Evolutionary conservation across 2,888 invertebrate species (phyloP), one percentile per base, ranked within the genome.

Genomic region (Ypsolopha scabrella): DNA sequence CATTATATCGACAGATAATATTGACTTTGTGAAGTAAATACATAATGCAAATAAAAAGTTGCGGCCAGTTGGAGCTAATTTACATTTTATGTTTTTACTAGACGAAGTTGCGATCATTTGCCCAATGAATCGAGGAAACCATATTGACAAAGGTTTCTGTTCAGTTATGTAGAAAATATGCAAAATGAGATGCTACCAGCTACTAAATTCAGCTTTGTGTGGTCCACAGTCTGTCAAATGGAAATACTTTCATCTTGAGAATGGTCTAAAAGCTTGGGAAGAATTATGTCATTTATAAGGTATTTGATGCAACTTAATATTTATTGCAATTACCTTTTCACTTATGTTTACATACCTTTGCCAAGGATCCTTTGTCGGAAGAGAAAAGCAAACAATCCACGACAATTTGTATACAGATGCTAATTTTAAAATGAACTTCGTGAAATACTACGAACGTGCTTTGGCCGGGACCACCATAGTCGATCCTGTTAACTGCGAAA

Each of bases 371-470:
- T 54, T 54, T 52, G 72, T 67, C 68, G 65, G 67, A 62, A 60
- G 61, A 58, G 61, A 69, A 62, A 61, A 9, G 70, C 62, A 66
- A 75, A 72, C 68, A 68, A 74, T 80, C 75, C 68, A 61, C 72
- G 65, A 68, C 70, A 75, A 75, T 79, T 75, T 75, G 79, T 81
- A 77, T 77, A 70, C 74, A 58, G 67, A 77, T 73, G 80, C 78
- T 79, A 80, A 85, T 85, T 83, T 85, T 82, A 77, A 82, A 83
- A 81, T 81, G 75, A 78, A 80, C 80, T 68, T 80, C 76, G 72
- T 75, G 76, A 75, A 78, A 72, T 80, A 75, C 73, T 74, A 78
- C 77, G 81, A 81, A 83, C 85, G 82, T 83, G 83, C 80, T 61
- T 68, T 58, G 38, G 60, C 58, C 59, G 60, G 67, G 85, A 85